Percentiles rank a stretch among this genome's conserved stretches.
These are phyloP conservation scores for Aphaenogaster floridana DNA, from an alignment of 1,140 invertebrate genomes.

Conservation along the genomic window DNA sequence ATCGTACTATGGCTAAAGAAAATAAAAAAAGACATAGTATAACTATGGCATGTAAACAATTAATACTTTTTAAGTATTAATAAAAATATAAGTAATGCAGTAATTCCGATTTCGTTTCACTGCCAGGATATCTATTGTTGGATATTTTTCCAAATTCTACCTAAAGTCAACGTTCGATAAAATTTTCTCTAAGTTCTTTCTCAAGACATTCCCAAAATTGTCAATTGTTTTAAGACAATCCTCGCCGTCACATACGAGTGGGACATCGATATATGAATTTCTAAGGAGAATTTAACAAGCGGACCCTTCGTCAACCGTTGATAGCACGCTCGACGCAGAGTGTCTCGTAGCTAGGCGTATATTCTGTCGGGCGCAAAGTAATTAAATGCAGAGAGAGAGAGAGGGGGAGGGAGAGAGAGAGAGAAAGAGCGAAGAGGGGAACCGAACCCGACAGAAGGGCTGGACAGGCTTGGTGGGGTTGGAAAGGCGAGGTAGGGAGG, in stretches of 20 bases:
- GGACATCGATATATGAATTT: conserved; percentile 64
- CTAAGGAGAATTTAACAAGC: conserved; percentile 74
- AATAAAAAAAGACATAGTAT: neutral
- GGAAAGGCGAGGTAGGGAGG: conserved; percentile 71
- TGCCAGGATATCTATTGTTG: neutral
- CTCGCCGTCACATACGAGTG: neutral
- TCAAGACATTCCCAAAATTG: neutral
- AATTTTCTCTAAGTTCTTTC: neutral
- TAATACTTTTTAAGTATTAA: neutral
- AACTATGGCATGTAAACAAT: neutral
- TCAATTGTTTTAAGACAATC: conserved; percentile 26
- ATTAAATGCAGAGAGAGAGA: conserved; percentile 79
- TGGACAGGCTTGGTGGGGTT: conserved; percentile 62
- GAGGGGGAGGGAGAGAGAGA: neutral
- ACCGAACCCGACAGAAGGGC: conserved; percentile 72
- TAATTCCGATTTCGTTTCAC: neutral
- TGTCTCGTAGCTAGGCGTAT: conserved; percentile 70
- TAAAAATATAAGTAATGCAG: neutral
- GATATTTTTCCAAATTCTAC: neutral
- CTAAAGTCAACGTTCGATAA: neutral
- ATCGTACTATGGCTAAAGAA: neutral
- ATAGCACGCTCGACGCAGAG: conserved; percentile 74
- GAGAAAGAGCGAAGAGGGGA: conserved; percentile 37
- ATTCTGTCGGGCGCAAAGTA: conserved; percentile 77
- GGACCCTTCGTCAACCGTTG: conserved; percentile 75